A percentile compares a stretch with the other conserved stretches of the same genome.
Conservation (phyloP, 2,888 invertebrate species). For the Tenthredo scrophulariae region DNA sequence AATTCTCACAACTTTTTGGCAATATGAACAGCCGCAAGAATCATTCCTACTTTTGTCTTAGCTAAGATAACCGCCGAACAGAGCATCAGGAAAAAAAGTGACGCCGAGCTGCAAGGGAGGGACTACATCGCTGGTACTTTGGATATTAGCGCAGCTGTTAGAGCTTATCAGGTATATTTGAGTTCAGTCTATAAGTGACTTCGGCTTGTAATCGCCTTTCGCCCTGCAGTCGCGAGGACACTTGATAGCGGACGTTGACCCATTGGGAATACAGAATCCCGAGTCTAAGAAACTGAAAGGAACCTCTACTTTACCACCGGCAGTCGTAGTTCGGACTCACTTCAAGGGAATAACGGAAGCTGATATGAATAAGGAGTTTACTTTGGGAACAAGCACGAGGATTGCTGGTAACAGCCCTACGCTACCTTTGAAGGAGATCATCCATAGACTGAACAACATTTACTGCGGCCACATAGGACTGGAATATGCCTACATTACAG, state of each 20-base stretch:
- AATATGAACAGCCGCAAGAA: too few relatives aligned
- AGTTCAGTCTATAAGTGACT: not conserved
- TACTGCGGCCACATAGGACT: constrained; percentile 73
- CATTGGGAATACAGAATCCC: constrained; percentile 83
- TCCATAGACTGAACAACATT: constrained; percentile 70
- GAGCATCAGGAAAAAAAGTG: constrained; percentile 56
- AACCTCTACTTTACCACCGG: constrained; percentile 66
- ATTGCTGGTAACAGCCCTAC: constrained; percentile 68
- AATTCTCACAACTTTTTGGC: not conserved
- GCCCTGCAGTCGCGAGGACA: constrained; percentile 87
- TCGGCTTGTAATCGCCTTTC: not conserved
- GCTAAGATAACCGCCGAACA: constrained; percentile 49
- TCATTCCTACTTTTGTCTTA: not conserved
- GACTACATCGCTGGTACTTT: constrained; percentile 59
- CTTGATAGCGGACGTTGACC: constrained; percentile 90
- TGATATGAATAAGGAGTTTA: constrained; percentile 68
- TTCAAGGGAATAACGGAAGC: constrained; percentile 68
- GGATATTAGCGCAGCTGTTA: constrained; percentile 68
- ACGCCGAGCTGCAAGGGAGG: constrained; percentile 60
- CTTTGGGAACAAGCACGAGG: constrained; percentile 64
- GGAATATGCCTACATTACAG: constrained; percentile 71
- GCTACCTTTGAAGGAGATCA: constrained; percentile 69
- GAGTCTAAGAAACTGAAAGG: constrained; percentile 67
- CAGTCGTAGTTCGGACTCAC: constrained; percentile 68
- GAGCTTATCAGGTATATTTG: constrained; percentile 70